phyloP scores from a whole-genome alignment of 30 jellyfish, hydroid and myxozoan genomes.

The Aurelia sp. region DNA sequence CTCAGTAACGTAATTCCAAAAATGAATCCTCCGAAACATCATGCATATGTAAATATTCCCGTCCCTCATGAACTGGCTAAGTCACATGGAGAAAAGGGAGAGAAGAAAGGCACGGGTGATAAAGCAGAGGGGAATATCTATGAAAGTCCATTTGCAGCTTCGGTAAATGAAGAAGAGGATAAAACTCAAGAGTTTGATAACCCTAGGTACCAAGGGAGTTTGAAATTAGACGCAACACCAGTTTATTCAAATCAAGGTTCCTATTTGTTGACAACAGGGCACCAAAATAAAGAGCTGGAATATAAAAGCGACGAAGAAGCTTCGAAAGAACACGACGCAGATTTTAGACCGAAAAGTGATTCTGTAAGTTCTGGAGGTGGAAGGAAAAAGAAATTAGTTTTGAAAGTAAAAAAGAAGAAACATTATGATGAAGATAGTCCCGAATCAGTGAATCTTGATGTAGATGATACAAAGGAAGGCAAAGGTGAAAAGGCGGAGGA shows the following conservation, averaged over 20 bases:
- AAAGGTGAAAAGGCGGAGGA: conserved; percentile 6
- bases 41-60: no score
- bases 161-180: not conserved
- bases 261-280: conserved; percentile 12
- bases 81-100: conserved; percentile 1
- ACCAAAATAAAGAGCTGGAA: not conserved
- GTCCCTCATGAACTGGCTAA: no score
- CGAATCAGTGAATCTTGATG: conserved; percentile 9
- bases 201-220: conserved; percentile 49
- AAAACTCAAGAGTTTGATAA: conserved; percentile 25
- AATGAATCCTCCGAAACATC: not conserved
- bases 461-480: not conserved
- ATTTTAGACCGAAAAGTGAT: conserved; percentile 38
- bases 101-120: not conserved
- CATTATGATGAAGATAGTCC: not conserved
- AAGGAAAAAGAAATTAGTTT: conserved; percentile 70
- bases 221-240: conserved; percentile 32
- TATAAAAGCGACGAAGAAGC: not conserved
- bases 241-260: conserved; percentile 53
- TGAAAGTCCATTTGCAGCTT: conserved; percentile 20
- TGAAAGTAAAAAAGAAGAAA: conserved; percentile 79
- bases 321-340: not conserved
- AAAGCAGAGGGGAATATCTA: conserved; percentile 13
- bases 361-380: conserved; percentile 35
- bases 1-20: conserved; percentile 27